phyloP scores from a whole-genome alignment of 53 echinoderm and acorn worm genomes.

The Astropecten irregularis region DNA sequence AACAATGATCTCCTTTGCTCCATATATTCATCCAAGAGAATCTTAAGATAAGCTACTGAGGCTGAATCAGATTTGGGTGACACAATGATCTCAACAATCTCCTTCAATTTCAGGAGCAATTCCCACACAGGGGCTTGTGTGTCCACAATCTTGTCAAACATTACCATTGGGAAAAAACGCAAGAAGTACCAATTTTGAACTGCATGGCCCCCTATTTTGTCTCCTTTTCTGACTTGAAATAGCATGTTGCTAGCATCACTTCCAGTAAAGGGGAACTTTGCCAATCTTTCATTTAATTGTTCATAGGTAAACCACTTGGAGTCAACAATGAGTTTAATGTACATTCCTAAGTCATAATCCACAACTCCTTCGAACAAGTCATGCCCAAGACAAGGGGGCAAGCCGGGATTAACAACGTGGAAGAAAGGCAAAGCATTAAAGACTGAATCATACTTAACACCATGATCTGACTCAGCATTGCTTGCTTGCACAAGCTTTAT shows the following conservation, averaged over 20 bases:
- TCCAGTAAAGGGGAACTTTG: constrained; percentile 50
- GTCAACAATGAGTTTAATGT: constrained; percentile 59
- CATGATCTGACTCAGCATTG: constrained; percentile 14
- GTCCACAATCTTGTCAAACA: constrained; percentile 27
- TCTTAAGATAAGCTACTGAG: constrained; percentile 51
- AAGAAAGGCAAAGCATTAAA: constrained; percentile 60
- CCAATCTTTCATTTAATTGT: constrained; percentile 38
- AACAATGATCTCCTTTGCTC: constrained; percentile 44
- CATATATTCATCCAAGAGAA: constrained; percentile 63
- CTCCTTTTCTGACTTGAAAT: constrained; percentile 26
- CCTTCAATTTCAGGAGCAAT: constrained; percentile 63
- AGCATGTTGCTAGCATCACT: constrained; percentile 51
- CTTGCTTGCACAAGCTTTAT: constrained; percentile 13
- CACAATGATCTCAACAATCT: constrained; percentile 64
- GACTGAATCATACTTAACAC: constrained; percentile 69
- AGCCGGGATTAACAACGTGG: no score
- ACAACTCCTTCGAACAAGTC: constrained; percentile 74
- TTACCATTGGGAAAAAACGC: constrained; percentile 61
- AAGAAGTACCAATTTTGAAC: constrained; percentile 73
- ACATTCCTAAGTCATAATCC: constrained; percentile 66
- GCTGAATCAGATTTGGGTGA: constrained; percentile 45
- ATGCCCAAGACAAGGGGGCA: constrained; percentile 75
- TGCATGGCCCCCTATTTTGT: constrained; percentile 70
- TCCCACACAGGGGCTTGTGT: constrained; percentile 63
- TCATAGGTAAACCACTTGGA: constrained; percentile 66